Percentiles rank a stretch among this genome's conserved stretches.
Conservation (phyloP, 1,140 invertebrate species). For the Magallana angulata region DNA sequence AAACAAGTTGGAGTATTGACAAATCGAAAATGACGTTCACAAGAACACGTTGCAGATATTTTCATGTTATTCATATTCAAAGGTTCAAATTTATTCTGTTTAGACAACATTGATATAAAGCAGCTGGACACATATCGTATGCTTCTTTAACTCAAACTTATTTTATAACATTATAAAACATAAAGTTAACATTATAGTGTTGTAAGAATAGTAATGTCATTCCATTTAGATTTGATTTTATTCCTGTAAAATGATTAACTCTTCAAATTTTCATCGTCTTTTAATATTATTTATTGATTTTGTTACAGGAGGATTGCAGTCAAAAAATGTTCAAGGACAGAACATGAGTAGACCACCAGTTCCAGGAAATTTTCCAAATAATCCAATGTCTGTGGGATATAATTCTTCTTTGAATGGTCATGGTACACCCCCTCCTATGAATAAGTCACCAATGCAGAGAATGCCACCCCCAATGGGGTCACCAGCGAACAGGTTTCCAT, state of each 20-base stretch:
- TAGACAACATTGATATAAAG: no score
- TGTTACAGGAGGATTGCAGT: constrained; percentile 3
- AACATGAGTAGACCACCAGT: not conserved
- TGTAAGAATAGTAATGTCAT: no score
- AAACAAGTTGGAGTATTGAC: not conserved
- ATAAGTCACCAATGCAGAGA: constrained; percentile 29
- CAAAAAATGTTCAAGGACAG: constrained; percentile 5
- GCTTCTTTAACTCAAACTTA: no score
- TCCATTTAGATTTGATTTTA: no score
- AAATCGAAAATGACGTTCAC: constrained; percentile 10
- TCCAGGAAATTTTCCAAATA: not conserved
- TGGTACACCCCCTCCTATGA: constrained; percentile 24
- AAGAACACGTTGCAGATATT: constrained; percentile 22
- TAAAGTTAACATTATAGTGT: no score
- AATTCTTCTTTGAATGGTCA: constrained; percentile 41
- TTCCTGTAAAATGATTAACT: no score
- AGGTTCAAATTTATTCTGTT: no score
- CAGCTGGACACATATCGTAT: no score
- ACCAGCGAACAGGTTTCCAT: not conserved
- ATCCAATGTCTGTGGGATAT: not conserved
- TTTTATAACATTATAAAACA: no score
- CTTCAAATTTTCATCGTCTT: not conserved
- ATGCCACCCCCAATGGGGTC: constrained; percentile 10
- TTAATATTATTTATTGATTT: not conserved
- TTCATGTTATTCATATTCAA: no score